Evolutionary conservation across 2,888 invertebrate genomes (phyloP).

Genomic region (Quadriops clusia): DNA sequence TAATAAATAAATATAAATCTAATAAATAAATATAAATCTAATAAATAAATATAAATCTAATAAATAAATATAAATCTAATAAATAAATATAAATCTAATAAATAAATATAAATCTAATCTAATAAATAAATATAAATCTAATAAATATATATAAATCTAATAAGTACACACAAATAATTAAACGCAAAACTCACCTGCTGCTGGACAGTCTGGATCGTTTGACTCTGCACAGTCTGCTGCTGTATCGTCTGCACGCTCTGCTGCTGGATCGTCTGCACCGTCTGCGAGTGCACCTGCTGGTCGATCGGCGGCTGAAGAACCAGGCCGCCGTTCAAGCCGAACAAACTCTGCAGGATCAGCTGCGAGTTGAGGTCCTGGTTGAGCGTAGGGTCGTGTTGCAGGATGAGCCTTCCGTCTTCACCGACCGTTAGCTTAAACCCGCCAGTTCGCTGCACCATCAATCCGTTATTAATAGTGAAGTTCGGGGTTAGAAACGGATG

Average conservation of each 20-base stretch:
- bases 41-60: too few relatives aligned
- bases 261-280: constrained; percentile 36
- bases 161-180: too few relatives aligned
- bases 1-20: too few relatives aligned
- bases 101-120: too few relatives aligned
- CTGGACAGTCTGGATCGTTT: constrained; percentile 36
- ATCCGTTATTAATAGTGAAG: constrained; percentile 34
- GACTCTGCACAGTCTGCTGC: constrained; percentile 35
- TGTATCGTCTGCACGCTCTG: constrained; percentile 36
- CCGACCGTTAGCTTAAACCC: constrained; percentile 53
- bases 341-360: constrained; percentile 34
- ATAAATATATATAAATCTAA: too few relatives aligned
- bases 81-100: too few relatives aligned
- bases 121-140: too few relatives aligned
- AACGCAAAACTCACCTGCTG: too few relatives aligned
- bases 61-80: too few relatives aligned
- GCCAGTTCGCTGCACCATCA: constrained; percentile 45
- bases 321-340: constrained; percentile 33
- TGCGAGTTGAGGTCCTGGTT: constrained; percentile 42
- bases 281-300: constrained; percentile 34
- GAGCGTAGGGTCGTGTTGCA: constrained; percentile 51
- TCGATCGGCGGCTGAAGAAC: constrained; percentile 35
- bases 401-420: constrained; percentile 53
- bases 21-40: too few relatives aligned
- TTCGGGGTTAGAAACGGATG: constrained; percentile 32